These are phyloP conservation scores for Parochlus steinenii DNA, from an alignment of 2,888 invertebrate species.

Conservation along the genomic window DNA sequence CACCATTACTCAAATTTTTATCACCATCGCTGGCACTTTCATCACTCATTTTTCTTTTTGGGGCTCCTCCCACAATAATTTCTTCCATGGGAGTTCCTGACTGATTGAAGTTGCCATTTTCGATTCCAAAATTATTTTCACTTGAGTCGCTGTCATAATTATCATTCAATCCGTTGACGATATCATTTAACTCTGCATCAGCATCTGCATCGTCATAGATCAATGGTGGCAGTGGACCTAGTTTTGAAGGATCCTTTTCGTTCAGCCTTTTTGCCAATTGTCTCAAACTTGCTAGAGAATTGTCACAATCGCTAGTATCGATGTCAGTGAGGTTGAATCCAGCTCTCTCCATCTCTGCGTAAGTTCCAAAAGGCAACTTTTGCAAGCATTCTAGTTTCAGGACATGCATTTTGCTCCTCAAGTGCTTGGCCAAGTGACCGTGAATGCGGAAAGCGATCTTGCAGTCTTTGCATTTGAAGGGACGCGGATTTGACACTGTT, in stretches of 20 bases:
- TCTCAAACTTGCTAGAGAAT: constrained; percentile 77
- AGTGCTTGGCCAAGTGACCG: constrained; percentile 92
- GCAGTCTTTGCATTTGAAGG: constrained; percentile 92
- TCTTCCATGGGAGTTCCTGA: no score
- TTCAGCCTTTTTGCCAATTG: constrained; percentile 62
- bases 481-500: constrained; percentile 76
- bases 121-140: no score
- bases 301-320: constrained; percentile 92
- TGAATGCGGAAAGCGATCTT: constrained; percentile 92
- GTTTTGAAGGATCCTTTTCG: constrained; percentile 63
- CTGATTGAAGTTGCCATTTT: no score
- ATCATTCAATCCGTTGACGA: constrained; percentile 9
- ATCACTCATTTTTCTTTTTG: no score
- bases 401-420: constrained; percentile 91
- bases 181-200: no score
- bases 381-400: constrained; percentile 84
- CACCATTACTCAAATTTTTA: no score
- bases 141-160: constrained; percentile 11
- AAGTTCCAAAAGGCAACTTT: constrained; percentile 85
- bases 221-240: constrained; percentile 31
- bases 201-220: constrained; percentile 20
- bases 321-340: constrained; percentile 84
- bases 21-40: no score
- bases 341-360: constrained; percentile 82
- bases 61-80: no score